Conservation (phyloP, 2,113 vertebrate genomes). For the Eubucco bourcierii region DNA sequence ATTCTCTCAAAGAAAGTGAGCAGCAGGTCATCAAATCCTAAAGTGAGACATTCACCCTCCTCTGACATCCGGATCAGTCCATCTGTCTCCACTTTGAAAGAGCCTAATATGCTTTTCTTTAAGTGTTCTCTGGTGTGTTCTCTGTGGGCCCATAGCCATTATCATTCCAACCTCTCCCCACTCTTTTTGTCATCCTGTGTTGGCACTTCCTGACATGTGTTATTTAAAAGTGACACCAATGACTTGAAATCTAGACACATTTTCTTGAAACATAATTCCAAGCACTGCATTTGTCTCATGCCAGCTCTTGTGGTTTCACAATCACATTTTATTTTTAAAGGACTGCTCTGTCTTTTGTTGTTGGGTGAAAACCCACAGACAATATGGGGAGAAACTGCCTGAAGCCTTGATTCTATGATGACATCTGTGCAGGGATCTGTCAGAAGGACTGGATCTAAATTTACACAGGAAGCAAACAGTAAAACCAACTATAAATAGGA, state of each 20-base stretch:
- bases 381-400: conserved; percentile 54
- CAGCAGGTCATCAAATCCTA: conserved; percentile 69
- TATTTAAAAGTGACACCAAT: conserved; percentile 69
- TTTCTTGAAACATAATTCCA: conserved; percentile 62
- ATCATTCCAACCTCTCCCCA: conserved; percentile 68
- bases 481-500: conserved; percentile 58
- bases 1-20: conserved; percentile 63
- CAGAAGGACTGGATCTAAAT: conserved; percentile 39
- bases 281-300: conserved; percentile 53
- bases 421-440: conserved; percentile 64
- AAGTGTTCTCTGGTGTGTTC: conserved; percentile 65
- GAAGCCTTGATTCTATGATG: conserved; percentile 49
- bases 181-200: conserved; percentile 70
- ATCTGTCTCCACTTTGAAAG: conserved; percentile 68
- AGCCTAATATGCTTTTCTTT: conserved; percentile 69
- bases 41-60: conserved; percentile 68
- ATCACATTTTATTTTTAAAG: conserved; percentile 60
- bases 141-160: conserved; percentile 66
- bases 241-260: conserved; percentile 71
- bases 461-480: conserved; percentile 55
- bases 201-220: conserved; percentile 70
- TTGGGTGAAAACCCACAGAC: conserved; percentile 65
- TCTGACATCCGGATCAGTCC: conserved; percentile 69
- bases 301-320: conserved; percentile 56
- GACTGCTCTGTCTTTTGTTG: conserved; percentile 65